phyloP scores from a whole-genome alignment of 2,888 invertebrate species.

The Xanthostigma xanthostigma region DNA sequence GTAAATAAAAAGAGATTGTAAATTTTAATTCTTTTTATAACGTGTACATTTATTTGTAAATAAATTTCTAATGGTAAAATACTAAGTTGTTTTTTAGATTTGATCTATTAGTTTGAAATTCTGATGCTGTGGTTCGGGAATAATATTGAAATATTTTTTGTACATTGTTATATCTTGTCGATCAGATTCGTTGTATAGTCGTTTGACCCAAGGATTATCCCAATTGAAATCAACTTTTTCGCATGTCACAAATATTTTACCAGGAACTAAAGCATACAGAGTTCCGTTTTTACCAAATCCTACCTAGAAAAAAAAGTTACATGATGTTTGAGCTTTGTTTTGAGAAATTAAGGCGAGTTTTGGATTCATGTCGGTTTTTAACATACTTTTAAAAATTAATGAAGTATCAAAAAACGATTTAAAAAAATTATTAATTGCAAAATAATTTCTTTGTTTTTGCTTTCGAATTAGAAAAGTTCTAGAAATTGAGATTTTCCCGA shows the following conservation, averaged over 20 bases:
- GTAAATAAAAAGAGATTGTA: too few relatives aligned
- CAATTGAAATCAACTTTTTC: slow-evolving; percentile 68
- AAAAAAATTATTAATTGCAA: too few relatives aligned
- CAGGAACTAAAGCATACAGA: slow-evolving; percentile 64
- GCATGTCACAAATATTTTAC: slow-evolving; percentile 65
- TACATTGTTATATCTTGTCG: slow-evolving; percentile 49
- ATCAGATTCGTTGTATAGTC: slow-evolving; percentile 37
- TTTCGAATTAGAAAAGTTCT: too few relatives aligned
- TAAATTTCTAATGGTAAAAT: too few relatives aligned
- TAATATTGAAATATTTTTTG: slow-evolving; percentile 76
- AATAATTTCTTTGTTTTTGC: too few relatives aligned
- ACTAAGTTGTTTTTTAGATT: slow-evolving; percentile 30
- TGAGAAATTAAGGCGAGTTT: neutral
- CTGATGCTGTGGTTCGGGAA: slow-evolving; percentile 62
- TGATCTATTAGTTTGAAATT: slow-evolving; percentile 63
- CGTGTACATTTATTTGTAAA: too few relatives aligned
- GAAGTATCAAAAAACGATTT: too few relatives aligned
- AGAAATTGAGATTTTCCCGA: too few relatives aligned
- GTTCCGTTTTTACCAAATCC: slow-evolving; percentile 67
- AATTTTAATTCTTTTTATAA: too few relatives aligned
- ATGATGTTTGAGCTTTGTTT: neutral
- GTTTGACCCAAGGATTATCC: slow-evolving; percentile 58
- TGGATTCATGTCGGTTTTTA: too few relatives aligned
- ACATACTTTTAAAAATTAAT: too few relatives aligned
- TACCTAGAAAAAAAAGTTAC: slow-evolving; percentile 42